Base-by-base conservation (phyloP, 2,113 vertebrate genomes). In the Tretioscincus oriximinensis region DNA sequence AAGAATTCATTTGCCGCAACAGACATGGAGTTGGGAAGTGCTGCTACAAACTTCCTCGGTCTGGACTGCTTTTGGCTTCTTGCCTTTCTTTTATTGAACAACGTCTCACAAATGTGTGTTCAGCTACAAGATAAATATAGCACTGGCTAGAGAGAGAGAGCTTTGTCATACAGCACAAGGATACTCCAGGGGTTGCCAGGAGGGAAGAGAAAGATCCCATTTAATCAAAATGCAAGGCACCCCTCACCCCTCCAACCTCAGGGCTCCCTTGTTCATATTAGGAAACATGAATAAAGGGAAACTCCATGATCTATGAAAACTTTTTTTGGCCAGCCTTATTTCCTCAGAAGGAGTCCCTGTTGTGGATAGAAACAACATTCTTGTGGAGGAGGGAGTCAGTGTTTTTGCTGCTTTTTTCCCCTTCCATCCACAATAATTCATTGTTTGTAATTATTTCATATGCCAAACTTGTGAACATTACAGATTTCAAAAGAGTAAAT, bases 51-150 rank as follows among this genome's bases (percentile, higher is more conserved):
- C 87, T 90, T 90, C 84, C 69, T 72, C 72, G 71, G 81, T 66
- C 70, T 80, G 86, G 89, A 88, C 68, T 66, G 67, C 26, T 9
- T 58, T 69, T 91, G 88, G 89, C 89, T 88, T 64, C 80, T 86
- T 90, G 88, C 89, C 90, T 86, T 86, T 81, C 71, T 83, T 61
- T 88, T 87, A 87, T 82, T 91, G 87, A 92, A 83, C 0, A 1
- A 84, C 69, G 71, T 86, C 86, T 84, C 79, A 84, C 81, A 90
- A 91, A 83, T 79, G 67, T 87, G 89, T n/a, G 65, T 87, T 81
- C 82, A 86, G 88, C 85, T 90, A 89, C 82, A 88, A 88, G 83
- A 92, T 86, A 92, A 93, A 93, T 92, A 92, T 89, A 93, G 87
- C 87, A 86, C 69, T 88, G 89, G 78, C 73, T 60, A 83, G 73